Percentiles rank a stretch among this genome's conserved stretches.
These are phyloP conservation scores for Cyprinodon tularosa DNA, from an alignment of 2,113 vertebrate genomes.

Conservation along the genomic window DNA sequence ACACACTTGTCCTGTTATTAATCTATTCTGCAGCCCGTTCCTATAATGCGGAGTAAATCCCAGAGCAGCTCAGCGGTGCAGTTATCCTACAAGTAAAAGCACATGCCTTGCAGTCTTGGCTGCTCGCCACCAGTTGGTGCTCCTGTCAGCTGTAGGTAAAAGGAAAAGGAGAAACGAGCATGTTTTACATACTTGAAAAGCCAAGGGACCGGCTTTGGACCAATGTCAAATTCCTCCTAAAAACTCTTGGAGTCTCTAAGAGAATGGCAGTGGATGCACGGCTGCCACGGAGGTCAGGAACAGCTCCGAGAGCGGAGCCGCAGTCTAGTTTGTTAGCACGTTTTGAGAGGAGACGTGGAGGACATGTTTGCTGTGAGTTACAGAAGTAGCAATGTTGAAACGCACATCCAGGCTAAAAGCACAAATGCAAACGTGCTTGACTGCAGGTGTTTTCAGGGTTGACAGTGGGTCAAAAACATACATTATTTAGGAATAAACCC, in stretches of 20 bases:
- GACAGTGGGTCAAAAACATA: conserved; percentile 9
- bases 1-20: conserved; percentile 66
- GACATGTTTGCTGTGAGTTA: conserved; percentile 9
- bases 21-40: conserved; percentile 64
- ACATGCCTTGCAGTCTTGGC: conserved; percentile 74
- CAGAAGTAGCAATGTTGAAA: conserved; percentile 11
- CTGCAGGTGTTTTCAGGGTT: conserved; percentile 47
- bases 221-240: conserved; percentile 52
- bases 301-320: conserved; percentile 53
- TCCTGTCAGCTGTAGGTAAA: conserved; percentile 75
- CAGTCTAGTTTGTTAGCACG: conserved; percentile 34
- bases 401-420: conserved; percentile 7
- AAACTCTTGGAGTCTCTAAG: conserved; percentile 54
- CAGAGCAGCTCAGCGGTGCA: conserved; percentile 59
- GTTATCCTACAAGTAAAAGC: conserved; percentile 65
- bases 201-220: conserved; percentile 70
- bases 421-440: conserved; percentile 23
- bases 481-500: not conserved
- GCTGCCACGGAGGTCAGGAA: conserved; percentile 60
- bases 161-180: conserved; percentile 30
- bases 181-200: conserved; percentile 65
- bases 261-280: conserved; percentile 42
- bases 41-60: conserved; percentile 66
- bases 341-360: conserved; percentile 26
- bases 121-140: conserved; percentile 73